These are phyloP conservation scores for Ceratoteleas bidentatus DNA, from an alignment of 1,140 invertebrate species.

Conservation along the genomic window DNA sequence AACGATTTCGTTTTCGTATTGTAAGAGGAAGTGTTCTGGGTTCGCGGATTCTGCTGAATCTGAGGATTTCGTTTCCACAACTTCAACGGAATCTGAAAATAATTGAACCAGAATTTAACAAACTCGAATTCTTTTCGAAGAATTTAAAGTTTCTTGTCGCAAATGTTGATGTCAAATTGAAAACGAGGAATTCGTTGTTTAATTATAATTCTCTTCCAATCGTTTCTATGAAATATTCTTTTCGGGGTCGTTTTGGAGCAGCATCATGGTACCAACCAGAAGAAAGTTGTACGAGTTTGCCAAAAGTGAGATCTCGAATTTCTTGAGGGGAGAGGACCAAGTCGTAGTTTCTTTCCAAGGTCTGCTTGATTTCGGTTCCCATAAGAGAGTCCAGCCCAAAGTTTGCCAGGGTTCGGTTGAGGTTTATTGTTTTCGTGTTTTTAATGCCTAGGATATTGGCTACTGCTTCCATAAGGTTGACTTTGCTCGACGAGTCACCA, in stretches of 20 bases:
- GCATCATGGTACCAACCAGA: slow-evolving; percentile 71
- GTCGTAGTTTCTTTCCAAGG: slow-evolving; percentile 95
- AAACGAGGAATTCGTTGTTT: too few species aligned
- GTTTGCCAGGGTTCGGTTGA: slow-evolving; percentile 90
- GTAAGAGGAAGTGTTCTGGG: slow-evolving; percentile 67
- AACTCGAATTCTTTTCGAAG: too few species aligned
- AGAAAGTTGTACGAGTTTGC: slow-evolving; percentile 86
- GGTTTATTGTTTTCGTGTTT: slow-evolving; percentile 88
- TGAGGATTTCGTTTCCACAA: slow-evolving; percentile 11
- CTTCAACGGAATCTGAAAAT: slow-evolving; percentile 20
- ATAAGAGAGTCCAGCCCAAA: slow-evolving; percentile 98
- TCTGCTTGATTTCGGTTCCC: slow-evolving; percentile 99
- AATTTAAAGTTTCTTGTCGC: too few species aligned
- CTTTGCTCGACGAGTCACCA: slow-evolving; percentile 78
- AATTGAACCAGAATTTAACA: slow-evolving; percentile 4
- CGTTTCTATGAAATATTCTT: too few species aligned
- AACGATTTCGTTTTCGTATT: slow-evolving; percentile 80
- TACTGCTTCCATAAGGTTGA: slow-evolving; percentile 87
- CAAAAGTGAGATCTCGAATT: slow-evolving; percentile 91
- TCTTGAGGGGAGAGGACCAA: slow-evolving; percentile 93
- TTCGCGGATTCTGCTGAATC: slow-evolving; percentile 22
- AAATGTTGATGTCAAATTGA: too few species aligned
- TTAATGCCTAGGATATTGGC: slow-evolving; percentile 95
- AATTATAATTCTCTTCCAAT: too few species aligned
- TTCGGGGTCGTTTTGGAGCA: too few species aligned